These are phyloP conservation scores for Eudyptes chrysolophus DNA, from an alignment of 2,113 vertebrate genomes.

Conservation along the genomic window DNA sequence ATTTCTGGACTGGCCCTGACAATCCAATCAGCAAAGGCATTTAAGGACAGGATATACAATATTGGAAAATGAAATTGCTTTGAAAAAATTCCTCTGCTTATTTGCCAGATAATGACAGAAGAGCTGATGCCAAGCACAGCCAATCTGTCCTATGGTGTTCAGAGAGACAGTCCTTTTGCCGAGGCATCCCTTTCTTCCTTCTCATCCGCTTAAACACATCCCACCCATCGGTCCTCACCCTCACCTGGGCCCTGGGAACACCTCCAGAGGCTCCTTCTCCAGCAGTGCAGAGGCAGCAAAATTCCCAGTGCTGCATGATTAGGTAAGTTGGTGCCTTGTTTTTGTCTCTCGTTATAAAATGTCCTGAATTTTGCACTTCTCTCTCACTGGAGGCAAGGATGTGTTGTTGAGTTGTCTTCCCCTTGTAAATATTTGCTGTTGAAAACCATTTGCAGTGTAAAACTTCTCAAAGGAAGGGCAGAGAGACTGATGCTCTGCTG, in stretches of 20 bases:
- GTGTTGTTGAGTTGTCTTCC: background rate
- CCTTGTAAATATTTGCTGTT: background rate
- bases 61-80: constrained; percentile 22
- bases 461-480: background rate
- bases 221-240: background rate
- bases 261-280: background rate
- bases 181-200: background rate
- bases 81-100: constrained; percentile 15
- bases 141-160: background rate
- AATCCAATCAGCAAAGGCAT: constrained; percentile 29
- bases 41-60: constrained; percentile 8
- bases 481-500: background rate
- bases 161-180: background rate
- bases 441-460: background rate
- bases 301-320: fast-evolving
- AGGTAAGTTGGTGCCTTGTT: background rate
- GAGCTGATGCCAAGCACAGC: background rate
- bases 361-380: background rate
- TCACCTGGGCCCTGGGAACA: background rate
- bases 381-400: background rate
- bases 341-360: background rate
- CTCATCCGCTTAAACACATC: background rate
- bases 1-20: background rate
- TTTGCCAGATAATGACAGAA: constrained; percentile 34
- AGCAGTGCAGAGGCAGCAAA: background rate